These are phyloP conservation scores for Eclectus roratus DNA, from an alignment of 2,113 vertebrate species.

Conservation along the genomic window DNA sequence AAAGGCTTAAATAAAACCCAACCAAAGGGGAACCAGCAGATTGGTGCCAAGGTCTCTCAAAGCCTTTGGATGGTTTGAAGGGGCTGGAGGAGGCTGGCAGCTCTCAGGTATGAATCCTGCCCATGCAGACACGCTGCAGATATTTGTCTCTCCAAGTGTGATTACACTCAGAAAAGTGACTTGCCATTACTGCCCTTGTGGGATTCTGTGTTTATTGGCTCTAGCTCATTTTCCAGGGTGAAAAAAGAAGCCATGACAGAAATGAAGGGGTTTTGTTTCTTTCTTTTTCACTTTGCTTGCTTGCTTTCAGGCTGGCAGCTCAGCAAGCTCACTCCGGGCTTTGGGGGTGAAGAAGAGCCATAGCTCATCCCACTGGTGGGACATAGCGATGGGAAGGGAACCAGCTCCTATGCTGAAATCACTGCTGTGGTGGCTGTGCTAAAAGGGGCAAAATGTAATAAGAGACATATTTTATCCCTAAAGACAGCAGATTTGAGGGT, in stretches of 20 bases:
- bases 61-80: not conserved
- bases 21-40: not conserved
- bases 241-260: not conserved
- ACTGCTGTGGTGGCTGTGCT: not conserved
- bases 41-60: not conserved
- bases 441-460: not conserved
- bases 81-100: not conserved
- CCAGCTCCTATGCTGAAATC: not conserved
- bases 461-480: not conserved
- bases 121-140: constrained; percentile 42
- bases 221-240: not conserved
- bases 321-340: not conserved
- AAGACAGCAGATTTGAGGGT: not conserved
- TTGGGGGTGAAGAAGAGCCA: not conserved
- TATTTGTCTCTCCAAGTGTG: constrained; percentile 38
- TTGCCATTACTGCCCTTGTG: constrained; percentile 12
- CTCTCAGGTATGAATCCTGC: not conserved
- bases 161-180: constrained; percentile 32
- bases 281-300: not conserved
- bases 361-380: not conserved
- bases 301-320: not conserved
- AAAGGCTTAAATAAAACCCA: not conserved
- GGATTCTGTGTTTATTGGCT: not conserved
- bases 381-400: not conserved
- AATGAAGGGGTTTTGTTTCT: not conserved